Percentiles rank a stretch among this genome's conserved stretches.
Conservation (phyloP, 2,797 vertebrate species). For the Myotis myotis region DNA sequence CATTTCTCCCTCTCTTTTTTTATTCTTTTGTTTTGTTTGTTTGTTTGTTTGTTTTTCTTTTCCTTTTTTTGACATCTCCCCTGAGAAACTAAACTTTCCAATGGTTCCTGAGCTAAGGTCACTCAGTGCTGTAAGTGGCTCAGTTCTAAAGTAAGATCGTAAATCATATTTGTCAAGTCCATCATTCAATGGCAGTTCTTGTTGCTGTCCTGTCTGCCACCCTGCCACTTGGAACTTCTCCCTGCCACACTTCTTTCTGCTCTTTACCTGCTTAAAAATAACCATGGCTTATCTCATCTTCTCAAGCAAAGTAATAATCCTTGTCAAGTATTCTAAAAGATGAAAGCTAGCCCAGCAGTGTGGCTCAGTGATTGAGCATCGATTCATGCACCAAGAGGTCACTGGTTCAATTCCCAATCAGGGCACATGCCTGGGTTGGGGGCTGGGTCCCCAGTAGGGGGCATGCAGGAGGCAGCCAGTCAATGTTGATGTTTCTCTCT, state of each 20-base stretch:
- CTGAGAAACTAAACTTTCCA: not conserved
- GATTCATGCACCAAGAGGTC: too few relatives aligned
- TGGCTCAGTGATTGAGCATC: too few relatives aligned
- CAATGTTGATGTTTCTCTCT: too few relatives aligned
- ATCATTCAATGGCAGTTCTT: not conserved
- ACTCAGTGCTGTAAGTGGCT: not conserved
- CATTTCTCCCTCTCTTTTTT: not conserved
- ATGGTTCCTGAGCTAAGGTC: not conserved
- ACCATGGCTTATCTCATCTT: not conserved
- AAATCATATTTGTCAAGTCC: not conserved
- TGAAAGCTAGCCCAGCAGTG: not conserved
- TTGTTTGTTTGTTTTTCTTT: not conserved
- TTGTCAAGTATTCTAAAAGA: not conserved
- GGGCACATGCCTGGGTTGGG: too few relatives aligned
- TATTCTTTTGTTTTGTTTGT: too few relatives aligned
- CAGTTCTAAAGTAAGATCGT: not conserved
- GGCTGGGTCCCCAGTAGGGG: too few relatives aligned
- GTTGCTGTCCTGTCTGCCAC: not conserved
- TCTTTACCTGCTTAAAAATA: not conserved
- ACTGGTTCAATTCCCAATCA: too few relatives aligned
- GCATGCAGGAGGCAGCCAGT: too few relatives aligned
- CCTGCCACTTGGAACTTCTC: not conserved
- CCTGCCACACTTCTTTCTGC: not conserved
- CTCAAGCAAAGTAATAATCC: not conserved
- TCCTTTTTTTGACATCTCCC: not conserved